Base-by-base conservation (phyloP, 2,113 vertebrate species). In the Sinocyclocheilus maitianheensis region DNA sequence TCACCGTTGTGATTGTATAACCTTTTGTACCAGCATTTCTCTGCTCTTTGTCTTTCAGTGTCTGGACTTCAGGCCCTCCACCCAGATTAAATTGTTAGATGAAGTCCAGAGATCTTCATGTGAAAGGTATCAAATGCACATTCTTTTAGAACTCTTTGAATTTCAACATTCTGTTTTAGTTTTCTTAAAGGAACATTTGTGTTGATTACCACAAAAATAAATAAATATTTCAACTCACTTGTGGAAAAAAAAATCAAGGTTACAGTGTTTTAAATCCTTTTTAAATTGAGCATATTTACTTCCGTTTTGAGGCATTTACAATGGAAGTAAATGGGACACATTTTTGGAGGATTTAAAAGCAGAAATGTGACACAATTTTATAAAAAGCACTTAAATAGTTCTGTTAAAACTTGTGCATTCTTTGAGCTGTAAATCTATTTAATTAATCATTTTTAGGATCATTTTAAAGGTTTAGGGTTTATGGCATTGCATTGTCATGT, bases 21-120 rank as follows among this genome's bases (percentile, higher is more conserved):
- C 76, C 76, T 58, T 85, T 85, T 72, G 77, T 80, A 69, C 51
- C n/a, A 14, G 67, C 69, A 6, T 60, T 81, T 81, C 67, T 55
- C 77, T 79, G 43, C 63, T 71, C 77, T 79, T 46, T 81, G 34
- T 86, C 78, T 81, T 75, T 82, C 69, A 51, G 67, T 48, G 53
- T 63, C 53, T 81, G 34, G 43, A 30, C 46, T 22, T 26, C 53
- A 76, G 85, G 55, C 72, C 80, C 85, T 86, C 85, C 71, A 83
- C 85, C 85, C 85, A 86, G 60, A 79, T 80, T 34, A 60, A 77
- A 48, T 86, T 86, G 77, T 65, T 30, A 81, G 85, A 82, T 86
- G 85, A 86, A 86, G 67, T 81, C 78, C 85, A 86, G 85, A 86
- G 72, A 83, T 83, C 79, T 86, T 26, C 76, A 37, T 77, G 65